Base-by-base conservation (phyloP, 1,140 invertebrate genomes). In the Caenorhabditis inopinata region DNA sequence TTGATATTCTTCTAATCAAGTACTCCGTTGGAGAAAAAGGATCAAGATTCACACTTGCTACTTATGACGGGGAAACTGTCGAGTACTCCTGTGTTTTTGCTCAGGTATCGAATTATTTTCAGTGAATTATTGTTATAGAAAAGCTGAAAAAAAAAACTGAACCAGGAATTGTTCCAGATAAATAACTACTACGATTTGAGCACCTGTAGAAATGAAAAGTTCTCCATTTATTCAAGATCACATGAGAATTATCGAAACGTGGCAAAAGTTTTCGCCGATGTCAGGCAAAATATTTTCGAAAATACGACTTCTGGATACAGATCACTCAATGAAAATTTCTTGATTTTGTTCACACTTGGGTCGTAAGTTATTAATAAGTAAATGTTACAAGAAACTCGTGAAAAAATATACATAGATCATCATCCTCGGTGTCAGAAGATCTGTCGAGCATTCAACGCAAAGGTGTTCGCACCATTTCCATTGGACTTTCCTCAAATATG, bases 161-260 rank as follows among this genome's bases (percentile, higher is more conserved):
- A n/a, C n/a, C n/a, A n/a, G n/a, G n/a, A n/a, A n/a, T n/a, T n/a
- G n/a, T 74, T 27, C 3, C 42, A 74, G 73, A 68, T 25, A 1
- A 78, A 42, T 16, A 78, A 58, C 16, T 78, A 78, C 29, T 78
- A 53, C 32, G 76, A 78, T 29, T 46, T 78, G 42, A 47, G 53
- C n/a, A 11, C 32, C 1, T 78, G 76, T 21, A 51, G 49, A 18
- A 53, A 47, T 18, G 38, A 42, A 11, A 12, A 62, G 16, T 29
- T 78, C 12, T 68, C 58, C 12, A 21, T 68, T 7, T 68, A 38
- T 18, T 68, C 58, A 3, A 38, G 32, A 68, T 21, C 58, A 1
- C 58, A 68, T 68, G 32, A 68, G 21, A 78, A 23, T 6, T 78
- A 78, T 25, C 62, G 27, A 27, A 38, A 45, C 46, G 9, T 49